These are phyloP conservation scores for Hydrophis major DNA, from an alignment of 2,797 vertebrate genomes.

Conservation along the genomic window DNA sequence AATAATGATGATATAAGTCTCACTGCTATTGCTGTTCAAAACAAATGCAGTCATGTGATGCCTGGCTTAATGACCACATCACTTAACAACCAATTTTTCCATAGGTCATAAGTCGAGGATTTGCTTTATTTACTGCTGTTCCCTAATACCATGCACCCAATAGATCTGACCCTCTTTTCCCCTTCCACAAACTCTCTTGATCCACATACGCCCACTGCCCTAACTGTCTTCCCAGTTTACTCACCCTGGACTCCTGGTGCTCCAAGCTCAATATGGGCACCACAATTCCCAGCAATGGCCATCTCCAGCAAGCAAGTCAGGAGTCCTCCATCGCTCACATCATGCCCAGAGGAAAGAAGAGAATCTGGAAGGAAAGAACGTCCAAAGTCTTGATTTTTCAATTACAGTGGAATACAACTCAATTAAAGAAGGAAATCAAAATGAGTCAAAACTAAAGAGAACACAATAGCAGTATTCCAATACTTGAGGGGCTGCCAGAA, in stretches of 20 bases:
- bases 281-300: constrained; percentile 91
- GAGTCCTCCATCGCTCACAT: constrained; percentile 90
- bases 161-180: neutral
- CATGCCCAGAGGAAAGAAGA: constrained; percentile 85
- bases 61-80: no score
- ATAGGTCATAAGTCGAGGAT: no score
- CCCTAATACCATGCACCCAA: neutral
- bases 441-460: neutral
- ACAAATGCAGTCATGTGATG: no score
- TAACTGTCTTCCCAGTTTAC: constrained; percentile 4
- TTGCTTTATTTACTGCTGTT: neutral
- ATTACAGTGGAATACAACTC: neutral
- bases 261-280: constrained; percentile 75
- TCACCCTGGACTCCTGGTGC: constrained; percentile 53
- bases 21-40: no score
- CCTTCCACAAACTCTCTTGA: neutral
- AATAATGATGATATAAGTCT: no score
- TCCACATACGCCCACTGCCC: neutral
- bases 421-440: neutral
- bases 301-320: constrained; percentile 88
- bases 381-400: neutral
- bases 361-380: constrained; percentile 63
- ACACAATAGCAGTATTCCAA: neutral
- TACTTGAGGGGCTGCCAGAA: neutral
- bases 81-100: no score